These are phyloP conservation scores for Drosophila gaucha DNA, from an alignment of 2,888 invertebrate species.

Conservation along the genomic window DNA sequence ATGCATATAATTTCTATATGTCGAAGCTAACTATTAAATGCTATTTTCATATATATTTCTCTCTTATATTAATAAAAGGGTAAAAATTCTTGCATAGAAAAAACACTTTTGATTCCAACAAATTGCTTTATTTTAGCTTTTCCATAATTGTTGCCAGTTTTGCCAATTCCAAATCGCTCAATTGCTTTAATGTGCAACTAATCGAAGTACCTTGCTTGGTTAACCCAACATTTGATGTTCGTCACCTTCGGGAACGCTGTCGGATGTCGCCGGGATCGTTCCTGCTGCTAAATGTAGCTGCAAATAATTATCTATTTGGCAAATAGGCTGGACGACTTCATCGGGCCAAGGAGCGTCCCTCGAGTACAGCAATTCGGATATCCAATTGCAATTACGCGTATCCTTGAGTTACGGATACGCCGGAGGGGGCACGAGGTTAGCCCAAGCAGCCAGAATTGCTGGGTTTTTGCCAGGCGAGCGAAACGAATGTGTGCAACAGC, in stretches of 20 bases:
- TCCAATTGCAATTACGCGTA: slow-evolving; percentile 71
- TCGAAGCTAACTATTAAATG: no score
- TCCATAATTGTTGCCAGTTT: background rate
- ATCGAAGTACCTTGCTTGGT: slow-evolving; percentile 46
- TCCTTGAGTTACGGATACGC: slow-evolving; percentile 37
- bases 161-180: slow-evolving; percentile 29
- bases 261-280: slow-evolving; percentile 1
- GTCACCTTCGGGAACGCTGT: slow-evolving; percentile 50
- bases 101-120: no score
- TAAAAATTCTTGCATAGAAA: no score
- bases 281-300: slow-evolving; percentile 63
- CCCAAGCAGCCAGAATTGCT: slow-evolving; percentile 68
- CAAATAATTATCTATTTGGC: slow-evolving; percentile 61
- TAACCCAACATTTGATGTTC: slow-evolving; percentile 67
- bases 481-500: slow-evolving; percentile 54
- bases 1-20: no score
- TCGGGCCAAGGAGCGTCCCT: slow-evolving; percentile 18
- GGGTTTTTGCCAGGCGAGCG: slow-evolving; percentile 60
- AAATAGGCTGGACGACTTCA: slow-evolving; percentile 54
- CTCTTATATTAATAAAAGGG: no score
- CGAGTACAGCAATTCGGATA: slow-evolving; percentile 12
- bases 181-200: slow-evolving; percentile 45
- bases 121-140: no score
- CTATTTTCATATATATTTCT: no score
- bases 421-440: slow-evolving; percentile 67